Percentiles rank a stretch among this genome's conserved stretches.
phyloP scores from a whole-genome alignment of 2,888 invertebrate genomes.

The Arctia plantaginis region DNA sequence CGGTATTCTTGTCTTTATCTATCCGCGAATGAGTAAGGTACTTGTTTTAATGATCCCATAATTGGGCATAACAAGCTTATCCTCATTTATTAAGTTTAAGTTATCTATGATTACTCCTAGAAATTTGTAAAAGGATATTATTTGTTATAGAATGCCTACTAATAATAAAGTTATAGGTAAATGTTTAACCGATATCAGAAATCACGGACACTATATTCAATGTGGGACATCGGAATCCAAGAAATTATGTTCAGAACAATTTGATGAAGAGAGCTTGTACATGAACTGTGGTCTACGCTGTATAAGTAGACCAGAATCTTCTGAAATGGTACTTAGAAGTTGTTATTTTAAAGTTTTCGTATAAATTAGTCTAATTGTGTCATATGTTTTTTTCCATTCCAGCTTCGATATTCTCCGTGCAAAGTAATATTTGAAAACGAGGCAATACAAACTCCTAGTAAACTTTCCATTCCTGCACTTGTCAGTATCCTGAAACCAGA shows the following conservation, averaged over 20 bases:
- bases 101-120: too few relatives aligned
- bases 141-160: background rate
- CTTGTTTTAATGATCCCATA: too few relatives aligned
- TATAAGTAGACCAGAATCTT: background rate
- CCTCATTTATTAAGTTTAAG: too few relatives aligned
- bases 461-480: background rate
- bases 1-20: too few relatives aligned
- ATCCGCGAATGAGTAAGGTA: too few relatives aligned
- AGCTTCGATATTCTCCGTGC: background rate
- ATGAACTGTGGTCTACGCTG: background rate
- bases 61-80: too few relatives aligned
- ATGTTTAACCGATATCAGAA: background rate
- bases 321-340: background rate
- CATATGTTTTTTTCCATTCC: background rate
- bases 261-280: background rate
- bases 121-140: background rate
- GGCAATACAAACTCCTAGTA: background rate
- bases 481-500: background rate
- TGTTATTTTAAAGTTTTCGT: background rate
- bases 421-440: conserved; percentile 1
- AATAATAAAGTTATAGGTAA: background rate
- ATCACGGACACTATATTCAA: background rate
- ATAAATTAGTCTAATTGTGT: background rate
- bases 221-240: background rate
- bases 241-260: background rate